A percentile compares a stretch with the other conserved stretches of the same genome.
Conservation (phyloP, 1,140 invertebrate species). For the Hermetia illucens region DNA sequence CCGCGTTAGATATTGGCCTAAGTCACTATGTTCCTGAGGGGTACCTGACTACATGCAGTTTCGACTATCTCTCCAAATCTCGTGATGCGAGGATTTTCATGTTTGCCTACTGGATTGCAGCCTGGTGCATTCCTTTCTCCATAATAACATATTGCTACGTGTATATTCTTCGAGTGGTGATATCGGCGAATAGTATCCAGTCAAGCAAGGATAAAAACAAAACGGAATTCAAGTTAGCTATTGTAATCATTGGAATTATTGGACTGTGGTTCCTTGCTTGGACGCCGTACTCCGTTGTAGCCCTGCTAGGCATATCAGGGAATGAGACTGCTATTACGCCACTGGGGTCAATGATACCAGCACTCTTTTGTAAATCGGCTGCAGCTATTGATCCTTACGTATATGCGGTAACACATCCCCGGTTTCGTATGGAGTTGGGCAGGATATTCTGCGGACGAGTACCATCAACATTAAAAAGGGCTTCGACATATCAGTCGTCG, state of each 20-base stretch:
- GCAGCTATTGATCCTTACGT: constrained; percentile 61
- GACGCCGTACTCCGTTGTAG: constrained; percentile 60
- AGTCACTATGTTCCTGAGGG: constrained; percentile 64
- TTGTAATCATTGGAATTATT: constrained; percentile 49
- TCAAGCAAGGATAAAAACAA: constrained; percentile 44
- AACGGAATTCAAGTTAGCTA: constrained; percentile 49
- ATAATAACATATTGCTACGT: constrained; percentile 56
- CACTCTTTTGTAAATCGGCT: constrained; percentile 58
- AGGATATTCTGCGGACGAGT: too few species aligned
- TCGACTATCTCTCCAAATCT: constrained; percentile 56
- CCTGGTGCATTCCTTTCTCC: constrained; percentile 50
- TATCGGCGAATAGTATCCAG: constrained; percentile 32
- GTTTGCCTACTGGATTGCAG: constrained; percentile 48
- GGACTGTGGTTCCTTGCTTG: constrained; percentile 58
- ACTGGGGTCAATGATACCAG: constrained; percentile 54
- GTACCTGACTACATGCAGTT: constrained; percentile 65
- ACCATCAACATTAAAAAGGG: too few species aligned
- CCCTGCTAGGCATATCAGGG: constrained; percentile 55
- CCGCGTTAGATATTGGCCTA: constrained; percentile 49
- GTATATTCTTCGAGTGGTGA: constrained; percentile 49
- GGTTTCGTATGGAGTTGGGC: constrained; percentile 43
- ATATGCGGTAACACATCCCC: constrained; percentile 56
- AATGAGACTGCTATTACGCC: constrained; percentile 45
- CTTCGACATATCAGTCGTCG: background rate
- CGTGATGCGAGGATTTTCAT: constrained; percentile 42